Conservation (phyloP, 1,140 invertebrate genomes). For the Charaxes varanes region DNA sequence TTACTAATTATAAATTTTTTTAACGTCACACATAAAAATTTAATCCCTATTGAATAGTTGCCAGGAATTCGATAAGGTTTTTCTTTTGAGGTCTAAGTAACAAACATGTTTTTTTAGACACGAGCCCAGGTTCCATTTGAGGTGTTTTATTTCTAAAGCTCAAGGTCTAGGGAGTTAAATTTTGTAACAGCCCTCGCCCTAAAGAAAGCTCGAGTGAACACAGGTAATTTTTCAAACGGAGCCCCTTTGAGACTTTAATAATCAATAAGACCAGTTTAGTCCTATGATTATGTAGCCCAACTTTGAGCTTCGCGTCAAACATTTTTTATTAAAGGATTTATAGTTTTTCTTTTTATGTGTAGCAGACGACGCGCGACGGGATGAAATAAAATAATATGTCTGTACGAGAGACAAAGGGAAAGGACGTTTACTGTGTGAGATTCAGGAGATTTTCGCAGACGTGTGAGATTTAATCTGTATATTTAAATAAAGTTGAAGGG, state of each 20-base stretch:
- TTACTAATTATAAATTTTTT: too few species aligned
- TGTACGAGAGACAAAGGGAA: too few species aligned
- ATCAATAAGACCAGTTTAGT: slow-evolving; percentile 21
- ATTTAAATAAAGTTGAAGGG: too few species aligned
- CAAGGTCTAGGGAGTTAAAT: slow-evolving; percentile 19
- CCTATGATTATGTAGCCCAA: slow-evolving; percentile 18
- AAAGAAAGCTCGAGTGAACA: slow-evolving; percentile 19
- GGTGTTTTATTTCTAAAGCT: slow-evolving; percentile 18
- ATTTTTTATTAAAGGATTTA: slow-evolving; percentile 16
- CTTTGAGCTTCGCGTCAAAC: slow-evolving; percentile 7
- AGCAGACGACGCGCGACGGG: background rate
- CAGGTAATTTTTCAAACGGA: slow-evolving; percentile 24
- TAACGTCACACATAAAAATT: too few species aligned
- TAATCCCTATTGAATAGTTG: too few species aligned
- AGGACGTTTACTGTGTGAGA: too few species aligned
- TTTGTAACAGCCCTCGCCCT: slow-evolving; percentile 22
- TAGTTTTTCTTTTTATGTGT: slow-evolving; percentile 10
- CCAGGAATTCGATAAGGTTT: too few species aligned
- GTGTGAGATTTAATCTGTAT: too few species aligned
- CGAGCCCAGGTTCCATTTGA: slow-evolving; percentile 11
- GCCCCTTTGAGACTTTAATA: slow-evolving; percentile 19
- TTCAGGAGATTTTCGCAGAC: too few species aligned
- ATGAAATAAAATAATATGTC: slow-evolving; percentile 2
- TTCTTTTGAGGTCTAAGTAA: too few species aligned
- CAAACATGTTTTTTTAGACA: slow-evolving; percentile 1